Percentiles rank a stretch among this genome's conserved stretches.
Evolutionary conservation across 1,140 invertebrate genomes (phyloP).

Genomic region (Drosophila subobscura): DNA sequence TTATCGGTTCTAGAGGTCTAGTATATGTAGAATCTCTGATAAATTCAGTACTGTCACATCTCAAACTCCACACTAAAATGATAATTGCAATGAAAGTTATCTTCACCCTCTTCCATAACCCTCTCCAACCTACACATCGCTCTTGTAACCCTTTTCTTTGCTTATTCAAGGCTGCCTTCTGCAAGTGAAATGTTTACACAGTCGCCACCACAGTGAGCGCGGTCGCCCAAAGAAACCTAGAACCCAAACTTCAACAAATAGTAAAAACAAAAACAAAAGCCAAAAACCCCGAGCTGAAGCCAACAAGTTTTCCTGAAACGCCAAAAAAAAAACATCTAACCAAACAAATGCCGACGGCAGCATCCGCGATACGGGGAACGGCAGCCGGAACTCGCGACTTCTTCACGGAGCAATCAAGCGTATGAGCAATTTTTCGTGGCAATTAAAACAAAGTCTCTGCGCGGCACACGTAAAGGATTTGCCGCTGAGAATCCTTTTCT

Average conservation of each 20-base stretch:
- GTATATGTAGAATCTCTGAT: not conserved
- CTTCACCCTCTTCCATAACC: conserved; percentile 4
- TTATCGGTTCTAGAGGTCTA: not conserved
- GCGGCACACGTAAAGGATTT: conserved; percentile 70
- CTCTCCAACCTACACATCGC: conserved; percentile 7
- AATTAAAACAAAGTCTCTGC: conserved; percentile 73
- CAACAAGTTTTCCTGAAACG: conserved; percentile 11
- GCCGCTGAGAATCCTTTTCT: conserved; percentile 61
- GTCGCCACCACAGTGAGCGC: conserved; percentile 46
- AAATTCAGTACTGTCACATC: not conserved
- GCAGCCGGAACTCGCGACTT: conserved; percentile 50
- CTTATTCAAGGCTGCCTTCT: conserved; percentile 30
- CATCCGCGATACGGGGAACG: conserved; percentile 26
- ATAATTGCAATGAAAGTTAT: not conserved
- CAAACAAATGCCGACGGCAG: conserved; percentile 44
- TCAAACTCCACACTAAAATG: not conserved
- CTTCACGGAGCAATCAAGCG: conserved; percentile 71
- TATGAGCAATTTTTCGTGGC: conserved; percentile 77
- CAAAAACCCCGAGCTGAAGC: conserved; percentile 21
- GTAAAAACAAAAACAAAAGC: conserved; percentile 49
- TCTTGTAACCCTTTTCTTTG: conserved; percentile 13
- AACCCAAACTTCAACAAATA: conserved; percentile 58
- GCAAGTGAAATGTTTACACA: conserved; percentile 77
- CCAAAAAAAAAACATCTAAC: conserved; percentile 28
- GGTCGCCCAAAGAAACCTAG: conserved; percentile 39